phyloP scores from a whole-genome alignment of 2,888 invertebrate genomes.

The Gymnosoma rotundatum region DNA sequence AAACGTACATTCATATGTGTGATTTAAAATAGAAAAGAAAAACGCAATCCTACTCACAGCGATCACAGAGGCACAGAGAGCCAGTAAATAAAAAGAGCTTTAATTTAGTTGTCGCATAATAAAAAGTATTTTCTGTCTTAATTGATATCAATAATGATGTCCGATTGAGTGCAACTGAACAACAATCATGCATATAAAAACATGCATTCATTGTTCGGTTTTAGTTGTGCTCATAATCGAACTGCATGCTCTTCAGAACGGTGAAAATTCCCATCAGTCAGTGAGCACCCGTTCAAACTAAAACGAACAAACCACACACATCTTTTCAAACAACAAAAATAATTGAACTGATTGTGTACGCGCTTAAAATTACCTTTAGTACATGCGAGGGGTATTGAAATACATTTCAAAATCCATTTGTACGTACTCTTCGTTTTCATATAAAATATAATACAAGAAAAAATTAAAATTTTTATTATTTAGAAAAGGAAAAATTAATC shows the following conservation, averaged over 20 bases:
- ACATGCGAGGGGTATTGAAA: neutral
- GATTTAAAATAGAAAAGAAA: constrained; percentile 43
- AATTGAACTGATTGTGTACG: constrained; percentile 35
- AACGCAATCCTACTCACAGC: constrained; percentile 61
- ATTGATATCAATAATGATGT: constrained; percentile 42
- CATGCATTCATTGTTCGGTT: neutral
- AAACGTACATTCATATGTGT: constrained; percentile 7
- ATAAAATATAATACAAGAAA: constrained; percentile 28
- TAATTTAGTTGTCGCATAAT: constrained; percentile 33
- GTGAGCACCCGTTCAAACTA: constrained; percentile 11
- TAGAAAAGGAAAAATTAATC: constrained; percentile 28
- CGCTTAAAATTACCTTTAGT: constrained; percentile 30
- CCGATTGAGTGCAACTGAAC: neutral
- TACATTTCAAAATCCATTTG: constrained; percentile 35
- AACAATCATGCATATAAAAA: neutral
- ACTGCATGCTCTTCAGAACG: constrained; percentile 37
- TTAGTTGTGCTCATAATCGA: constrained; percentile 19
- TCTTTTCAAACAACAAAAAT: constrained; percentile 17
- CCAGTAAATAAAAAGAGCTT: constrained; percentile 20
- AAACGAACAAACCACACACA: constrained; percentile 2
- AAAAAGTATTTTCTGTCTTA: constrained; percentile 16
- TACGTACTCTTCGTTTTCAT: constrained; percentile 1
- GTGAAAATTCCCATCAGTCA: constrained; percentile 22
- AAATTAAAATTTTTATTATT: constrained; percentile 31
- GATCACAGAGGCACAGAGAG: constrained; percentile 23